A percentile compares a stretch with the other conserved stretches of the same genome.
These are phyloP conservation scores for Nesoenas mayeri DNA, from an alignment of 2,113 vertebrate genomes.

Conservation along the genomic window DNA sequence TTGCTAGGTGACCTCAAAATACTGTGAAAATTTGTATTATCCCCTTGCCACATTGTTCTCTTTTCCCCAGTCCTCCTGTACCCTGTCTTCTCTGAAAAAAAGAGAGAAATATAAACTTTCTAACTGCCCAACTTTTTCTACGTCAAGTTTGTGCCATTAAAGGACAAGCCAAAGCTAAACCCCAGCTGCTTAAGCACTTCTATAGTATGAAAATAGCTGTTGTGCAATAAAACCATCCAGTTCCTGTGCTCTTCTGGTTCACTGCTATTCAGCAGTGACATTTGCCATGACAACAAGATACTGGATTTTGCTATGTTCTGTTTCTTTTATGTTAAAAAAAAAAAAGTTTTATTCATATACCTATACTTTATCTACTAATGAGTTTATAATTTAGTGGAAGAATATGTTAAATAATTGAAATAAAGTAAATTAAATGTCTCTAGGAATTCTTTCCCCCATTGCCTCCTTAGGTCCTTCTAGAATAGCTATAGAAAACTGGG, in stretches of 20 bases:
- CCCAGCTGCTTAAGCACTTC: background rate
- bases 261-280: background rate
- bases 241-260: background rate
- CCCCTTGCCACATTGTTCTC: background rate
- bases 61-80: background rate
- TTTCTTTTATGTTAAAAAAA: background rate
- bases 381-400: background rate
- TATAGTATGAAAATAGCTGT: background rate
- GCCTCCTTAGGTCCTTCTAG: background rate
- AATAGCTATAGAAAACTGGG: background rate
- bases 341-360: background rate
- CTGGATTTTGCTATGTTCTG: background rate
- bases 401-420: background rate
- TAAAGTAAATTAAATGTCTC: background rate
- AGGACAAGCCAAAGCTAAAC: background rate
- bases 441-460: background rate
- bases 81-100: background rate
- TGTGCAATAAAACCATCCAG: background rate
- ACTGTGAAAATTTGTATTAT: background rate
- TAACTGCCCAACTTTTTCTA: background rate
- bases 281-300: background rate
- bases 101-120: background rate
- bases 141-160: background rate
- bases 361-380: background rate
- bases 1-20: background rate